Conservation (phyloP, 2,888 invertebrate species). For the Tipula helvola region DNA sequence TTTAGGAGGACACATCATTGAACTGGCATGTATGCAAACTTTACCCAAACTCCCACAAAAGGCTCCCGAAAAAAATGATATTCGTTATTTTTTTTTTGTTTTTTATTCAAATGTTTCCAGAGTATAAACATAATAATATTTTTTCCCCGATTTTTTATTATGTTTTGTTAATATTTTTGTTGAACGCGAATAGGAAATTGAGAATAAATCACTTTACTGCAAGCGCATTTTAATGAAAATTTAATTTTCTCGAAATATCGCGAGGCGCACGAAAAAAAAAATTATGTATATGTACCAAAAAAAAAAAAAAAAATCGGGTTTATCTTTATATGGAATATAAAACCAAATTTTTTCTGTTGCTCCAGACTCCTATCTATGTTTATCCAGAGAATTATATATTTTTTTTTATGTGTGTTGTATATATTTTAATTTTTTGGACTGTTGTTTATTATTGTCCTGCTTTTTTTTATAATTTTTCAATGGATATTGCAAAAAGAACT, state of each 20-base stretch:
- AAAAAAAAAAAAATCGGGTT: not conserved
- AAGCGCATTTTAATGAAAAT: constrained; percentile 10
- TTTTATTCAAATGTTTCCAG: too few relatives aligned
- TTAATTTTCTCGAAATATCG: constrained; percentile 7
- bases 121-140: not conserved
- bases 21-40: not conserved
- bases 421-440: not conserved
- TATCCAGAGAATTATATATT: not conserved
- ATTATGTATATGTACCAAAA: not conserved
- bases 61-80: not conserved
- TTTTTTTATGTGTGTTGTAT: not conserved
- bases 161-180: not conserved
- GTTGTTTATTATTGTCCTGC: not conserved
- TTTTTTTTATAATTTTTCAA: not conserved
- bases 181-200: constrained; percentile 6
- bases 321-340: not conserved
- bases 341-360: not conserved
- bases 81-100: not conserved
- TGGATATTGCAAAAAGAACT: not conserved
- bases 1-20: too few relatives aligned
- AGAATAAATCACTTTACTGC: constrained; percentile 7
- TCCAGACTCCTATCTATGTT: not conserved
- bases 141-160: not conserved
- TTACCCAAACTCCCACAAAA: not conserved
- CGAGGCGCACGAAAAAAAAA: not conserved